A percentile compares a stretch with the other conserved stretches of the same genome.
Conservation (phyloP, 35 echinoderm and acorn worm genomes). For the Diadema setosum region DNA sequence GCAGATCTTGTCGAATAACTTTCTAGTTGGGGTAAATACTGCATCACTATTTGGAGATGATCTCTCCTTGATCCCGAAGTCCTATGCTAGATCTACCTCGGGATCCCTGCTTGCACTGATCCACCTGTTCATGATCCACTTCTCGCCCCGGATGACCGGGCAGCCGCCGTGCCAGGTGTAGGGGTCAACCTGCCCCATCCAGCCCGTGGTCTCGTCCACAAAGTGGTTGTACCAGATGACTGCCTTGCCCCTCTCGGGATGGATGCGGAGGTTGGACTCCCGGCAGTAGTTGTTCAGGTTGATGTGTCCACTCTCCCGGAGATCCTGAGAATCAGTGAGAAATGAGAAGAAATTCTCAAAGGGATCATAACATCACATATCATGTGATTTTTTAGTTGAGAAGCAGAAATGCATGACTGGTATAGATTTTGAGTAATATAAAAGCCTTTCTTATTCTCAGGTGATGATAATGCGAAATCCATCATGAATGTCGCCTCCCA, state of each 20-base stretch:
- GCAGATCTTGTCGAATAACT: no score
- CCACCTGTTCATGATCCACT: constrained; percentile 98
- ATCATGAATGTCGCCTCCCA: no score
- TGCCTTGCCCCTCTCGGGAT: constrained; percentile 66
- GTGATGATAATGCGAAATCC: no score
- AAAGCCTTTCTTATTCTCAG: no score
- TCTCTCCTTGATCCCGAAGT: no score
- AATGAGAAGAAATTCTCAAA: not conserved
- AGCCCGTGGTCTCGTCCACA: constrained; percentile 68
- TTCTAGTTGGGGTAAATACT: no score
- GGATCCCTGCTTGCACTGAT: constrained; percentile 60
- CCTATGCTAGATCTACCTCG: constrained; percentile 55
- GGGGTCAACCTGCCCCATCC: constrained; percentile 79
- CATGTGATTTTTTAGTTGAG: no score
- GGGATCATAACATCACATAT: no score
- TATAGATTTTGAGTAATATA: no score
- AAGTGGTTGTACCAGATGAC: constrained; percentile 97
- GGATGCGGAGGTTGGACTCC: constrained; percentile 64
- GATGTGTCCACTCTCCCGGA: constrained; percentile 62
- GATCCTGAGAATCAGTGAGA: constrained; percentile 10
- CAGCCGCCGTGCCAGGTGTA: constrained; percentile 97
- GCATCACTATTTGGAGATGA: no score
- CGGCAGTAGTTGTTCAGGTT: constrained; percentile 72
- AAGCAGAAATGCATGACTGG: no score
- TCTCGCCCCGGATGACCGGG: constrained; percentile 76